Evolutionary conservation across 2,113 vertebrate genomes (phyloP).

Genomic region (Chaetops frenatus): DNA sequence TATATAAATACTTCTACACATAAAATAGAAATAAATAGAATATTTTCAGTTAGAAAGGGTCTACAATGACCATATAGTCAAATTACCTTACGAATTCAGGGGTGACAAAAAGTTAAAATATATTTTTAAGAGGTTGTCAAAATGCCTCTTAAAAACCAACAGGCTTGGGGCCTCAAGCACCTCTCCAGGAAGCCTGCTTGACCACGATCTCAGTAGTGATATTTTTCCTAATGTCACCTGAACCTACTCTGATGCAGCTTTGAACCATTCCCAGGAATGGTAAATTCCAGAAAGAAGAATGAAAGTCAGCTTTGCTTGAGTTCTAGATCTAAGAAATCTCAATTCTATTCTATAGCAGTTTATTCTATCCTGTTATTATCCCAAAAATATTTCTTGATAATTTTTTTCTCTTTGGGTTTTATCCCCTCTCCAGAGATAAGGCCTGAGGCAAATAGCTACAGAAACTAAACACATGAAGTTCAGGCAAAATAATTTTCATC

Average conservation of each 20-base stretch:
- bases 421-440: background rate
- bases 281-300: background rate
- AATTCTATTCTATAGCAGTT: background rate
- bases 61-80: background rate
- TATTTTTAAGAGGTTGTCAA: background rate
- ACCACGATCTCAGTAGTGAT: accelerated
- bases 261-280: background rate
- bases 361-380: background rate
- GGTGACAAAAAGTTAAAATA: background rate
- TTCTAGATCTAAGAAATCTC: background rate
- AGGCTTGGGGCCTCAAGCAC: background rate
- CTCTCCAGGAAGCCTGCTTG: background rate
- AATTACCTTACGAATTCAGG: background rate
- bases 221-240: background rate
- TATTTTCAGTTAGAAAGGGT: background rate
- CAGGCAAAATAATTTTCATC: background rate
- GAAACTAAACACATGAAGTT: background rate
- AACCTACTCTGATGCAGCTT: background rate
- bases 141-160: background rate
- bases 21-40: background rate
- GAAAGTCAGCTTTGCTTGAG: background rate
- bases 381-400: background rate
- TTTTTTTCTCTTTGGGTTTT: background rate
- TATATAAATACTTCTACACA: background rate
- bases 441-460: background rate